Base-by-base conservation (phyloP, 1,140 invertebrate genomes). In the Trissolcus basalis region DNA sequence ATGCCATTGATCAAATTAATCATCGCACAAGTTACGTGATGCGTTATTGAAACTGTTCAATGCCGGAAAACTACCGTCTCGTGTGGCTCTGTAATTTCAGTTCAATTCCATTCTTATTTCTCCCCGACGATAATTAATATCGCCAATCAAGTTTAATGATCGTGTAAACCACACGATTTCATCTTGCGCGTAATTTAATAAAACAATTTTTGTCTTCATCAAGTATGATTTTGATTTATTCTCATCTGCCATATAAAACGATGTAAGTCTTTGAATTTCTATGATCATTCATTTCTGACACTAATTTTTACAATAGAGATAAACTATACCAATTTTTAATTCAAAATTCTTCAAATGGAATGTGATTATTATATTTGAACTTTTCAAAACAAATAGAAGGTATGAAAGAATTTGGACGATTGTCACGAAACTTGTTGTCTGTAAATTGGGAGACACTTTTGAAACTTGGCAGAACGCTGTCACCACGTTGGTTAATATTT, bases 1-100 rank as follows among this genome's bases (percentile, higher is more conserved):
- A 59, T 67, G 56, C 61, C 50, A 67, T 27, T 61, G 70, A 65
- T 65, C 55, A 65, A 73, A 73, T 65, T 73, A 73, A 65, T 73
- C 61, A 73, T 73, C 50, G 48, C 61, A 49, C 49, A 65, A 67
- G 61, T 73, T 73, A 72, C 60, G 69, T 65, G 69, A 72, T 71
- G 59, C 59, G 15, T 54, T 60, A 59, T 64, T 64, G 67, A 50
- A 50, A 47, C 12, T 64, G 59, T 35, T 64, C 45, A 39, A 64
- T 72, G 15, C 53, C 68, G 68, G 59, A 64, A 59, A 47, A 59
- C 36, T 59, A 4, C 54, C 32, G 49, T 72, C 64, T 64, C 8
- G 41, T 35, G 19, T 32, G 33, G 47, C 44, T 32, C 14, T 4
- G 55, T 43, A 54, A 58, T 72, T 59, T 56, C 9, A 45, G 47